Conservation (phyloP, 2,113 vertebrate genomes). For the Apodemus speciosus region DNA sequence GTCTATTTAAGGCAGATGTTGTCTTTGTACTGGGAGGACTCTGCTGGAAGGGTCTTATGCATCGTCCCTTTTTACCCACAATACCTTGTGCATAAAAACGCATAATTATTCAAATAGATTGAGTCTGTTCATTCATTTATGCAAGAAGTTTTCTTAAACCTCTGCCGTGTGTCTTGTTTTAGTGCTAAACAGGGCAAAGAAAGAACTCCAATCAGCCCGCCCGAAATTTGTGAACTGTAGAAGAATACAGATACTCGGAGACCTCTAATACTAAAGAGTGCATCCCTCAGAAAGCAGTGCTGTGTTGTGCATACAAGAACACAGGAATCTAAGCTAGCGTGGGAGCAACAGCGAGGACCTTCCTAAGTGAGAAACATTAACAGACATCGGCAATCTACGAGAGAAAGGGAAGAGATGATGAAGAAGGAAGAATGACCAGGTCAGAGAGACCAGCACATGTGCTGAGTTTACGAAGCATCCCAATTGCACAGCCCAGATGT, state of each 20-base stretch:
- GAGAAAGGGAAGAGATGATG: not conserved
- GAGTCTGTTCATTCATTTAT: not conserved
- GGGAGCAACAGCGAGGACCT: not conserved
- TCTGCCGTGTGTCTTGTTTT: not conserved
- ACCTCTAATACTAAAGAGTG: not conserved
- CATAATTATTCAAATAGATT: not conserved
- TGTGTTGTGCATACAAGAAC: not conserved
- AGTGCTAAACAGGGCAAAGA: not conserved
- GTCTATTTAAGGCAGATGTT: not conserved
- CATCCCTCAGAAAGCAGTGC: not conserved
- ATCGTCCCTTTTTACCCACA: not conserved
- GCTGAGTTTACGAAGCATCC: not conserved
- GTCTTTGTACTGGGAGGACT: not conserved
- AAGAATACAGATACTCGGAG: not conserved
- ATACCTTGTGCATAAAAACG: not conserved
- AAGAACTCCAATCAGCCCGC: not conserved
- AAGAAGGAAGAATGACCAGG: not conserved
- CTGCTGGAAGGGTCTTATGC: not conserved
- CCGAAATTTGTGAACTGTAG: not conserved
- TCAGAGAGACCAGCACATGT: not conserved
- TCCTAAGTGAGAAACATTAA: not conserved
- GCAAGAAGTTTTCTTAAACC: not conserved
- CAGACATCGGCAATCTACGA: not conserved
- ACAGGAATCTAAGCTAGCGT: not conserved
- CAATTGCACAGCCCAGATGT: not conserved